Conservation (phyloP, 2,797 vertebrate genomes). For the Ptychobarbus kaznakovi region DNA sequence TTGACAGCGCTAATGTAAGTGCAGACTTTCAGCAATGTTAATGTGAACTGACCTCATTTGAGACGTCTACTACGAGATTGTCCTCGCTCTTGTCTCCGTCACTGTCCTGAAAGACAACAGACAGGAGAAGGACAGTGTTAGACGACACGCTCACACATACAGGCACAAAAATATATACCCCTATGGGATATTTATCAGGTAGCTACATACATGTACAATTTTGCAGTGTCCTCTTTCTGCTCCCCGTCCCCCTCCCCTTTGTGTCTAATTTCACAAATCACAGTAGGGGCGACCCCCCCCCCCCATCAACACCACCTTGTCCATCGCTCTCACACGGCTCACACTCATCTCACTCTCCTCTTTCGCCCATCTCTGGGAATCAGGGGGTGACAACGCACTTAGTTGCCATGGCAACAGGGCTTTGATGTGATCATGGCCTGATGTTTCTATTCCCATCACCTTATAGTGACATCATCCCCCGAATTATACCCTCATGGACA, state of each 20-base stretch:
- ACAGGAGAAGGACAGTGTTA: slow-evolving; percentile 15
- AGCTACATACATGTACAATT: slow-evolving; percentile 36
- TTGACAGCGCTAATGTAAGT: not conserved
- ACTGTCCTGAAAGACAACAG: slow-evolving; percentile 85
- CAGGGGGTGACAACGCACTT: slow-evolving; percentile 77
- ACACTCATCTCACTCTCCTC: slow-evolving; percentile 36
- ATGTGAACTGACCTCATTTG: slow-evolving; percentile 89
- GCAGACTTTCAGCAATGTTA: not conserved
- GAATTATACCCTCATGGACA: slow-evolving; percentile 72
- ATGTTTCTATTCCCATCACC: slow-evolving; percentile 78
- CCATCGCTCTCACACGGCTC: slow-evolving; percentile 18
- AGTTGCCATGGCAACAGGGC: slow-evolving; percentile 79
- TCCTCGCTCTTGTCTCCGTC: slow-evolving; percentile 97
- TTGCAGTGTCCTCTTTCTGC: not conserved
- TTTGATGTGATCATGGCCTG: slow-evolving; percentile 79
- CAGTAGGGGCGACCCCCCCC: not conserved
- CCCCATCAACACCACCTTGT: slow-evolving; percentile 8
- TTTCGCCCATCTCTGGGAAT: slow-evolving; percentile 54
- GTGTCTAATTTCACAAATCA: slow-evolving; percentile 21
- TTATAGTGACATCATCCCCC: slow-evolving; percentile 75
- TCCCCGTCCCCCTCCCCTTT: not conserved
- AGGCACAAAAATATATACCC: slow-evolving; percentile 26
- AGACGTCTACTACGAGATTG: slow-evolving; percentile 96
- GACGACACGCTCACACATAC: not conserved
- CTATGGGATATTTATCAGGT: slow-evolving; percentile 18